These are phyloP conservation scores for Ethmia dodecea DNA, from an alignment of 2,888 invertebrate genomes.

Conservation along the genomic window DNA sequence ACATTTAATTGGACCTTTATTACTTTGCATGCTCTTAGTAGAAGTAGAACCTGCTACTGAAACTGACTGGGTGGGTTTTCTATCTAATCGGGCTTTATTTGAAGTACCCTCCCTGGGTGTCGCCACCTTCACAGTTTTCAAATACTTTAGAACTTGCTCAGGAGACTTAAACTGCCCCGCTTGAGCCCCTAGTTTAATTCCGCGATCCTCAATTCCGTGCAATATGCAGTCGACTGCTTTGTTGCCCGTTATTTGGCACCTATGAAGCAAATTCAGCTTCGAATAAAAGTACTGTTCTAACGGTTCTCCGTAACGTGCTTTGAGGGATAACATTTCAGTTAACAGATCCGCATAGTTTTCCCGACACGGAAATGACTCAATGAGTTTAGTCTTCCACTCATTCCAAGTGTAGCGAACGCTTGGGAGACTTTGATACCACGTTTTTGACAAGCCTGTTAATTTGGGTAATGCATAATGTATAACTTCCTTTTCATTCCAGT, in stretches of 20 bases:
- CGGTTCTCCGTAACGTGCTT: constrained; percentile 12
- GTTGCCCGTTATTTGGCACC: constrained; percentile 16
- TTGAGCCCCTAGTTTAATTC: constrained; percentile 18
- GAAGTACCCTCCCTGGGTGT: neutral
- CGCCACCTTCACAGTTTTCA: constrained; percentile 13
- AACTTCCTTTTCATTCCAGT: constrained; percentile 9
- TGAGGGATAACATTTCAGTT: constrained; percentile 14
- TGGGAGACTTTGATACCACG: constrained; percentile 19
- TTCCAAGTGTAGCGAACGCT: constrained; percentile 10
- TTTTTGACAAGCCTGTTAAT: constrained; percentile 13
- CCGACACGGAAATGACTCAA: constrained; percentile 15
- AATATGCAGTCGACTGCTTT: constrained; percentile 21
- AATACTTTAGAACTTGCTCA: constrained; percentile 17
- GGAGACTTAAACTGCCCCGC: constrained; percentile 17
- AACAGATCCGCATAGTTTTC: constrained; percentile 19
- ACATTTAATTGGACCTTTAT: constrained; percentile 1
- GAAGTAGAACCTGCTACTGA: too few species aligned
- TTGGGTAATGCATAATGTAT: constrained; percentile 14
- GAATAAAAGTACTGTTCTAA: constrained; percentile 16
- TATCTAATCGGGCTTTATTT: neutral
- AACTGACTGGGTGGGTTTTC: neutral
- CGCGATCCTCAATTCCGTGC: constrained; percentile 18
- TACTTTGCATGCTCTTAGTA: neutral
- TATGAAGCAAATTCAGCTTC: constrained; percentile 16
- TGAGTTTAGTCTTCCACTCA: constrained; percentile 17